These are phyloP conservation scores for Drosophila asahinai DNA, from an alignment of 1,140 invertebrate species.

Conservation along the genomic window DNA sequence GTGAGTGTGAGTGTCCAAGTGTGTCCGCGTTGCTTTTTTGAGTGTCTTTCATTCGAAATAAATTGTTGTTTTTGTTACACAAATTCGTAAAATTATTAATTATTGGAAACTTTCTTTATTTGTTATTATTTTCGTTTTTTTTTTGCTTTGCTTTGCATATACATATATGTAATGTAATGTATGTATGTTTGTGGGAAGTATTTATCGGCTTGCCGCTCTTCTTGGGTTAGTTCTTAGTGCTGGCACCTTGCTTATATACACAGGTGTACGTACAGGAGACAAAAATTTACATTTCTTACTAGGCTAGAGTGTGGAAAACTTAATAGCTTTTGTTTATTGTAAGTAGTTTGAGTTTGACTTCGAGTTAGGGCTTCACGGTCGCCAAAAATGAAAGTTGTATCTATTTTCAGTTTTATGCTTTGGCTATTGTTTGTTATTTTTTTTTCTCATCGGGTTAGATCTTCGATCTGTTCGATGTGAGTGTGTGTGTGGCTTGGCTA, in stretches of 20 bases:
- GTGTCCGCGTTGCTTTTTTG: constrained; percentile 8
- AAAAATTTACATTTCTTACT: constrained; percentile 55
- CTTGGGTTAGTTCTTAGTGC: constrained; percentile 26
- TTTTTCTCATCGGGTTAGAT: constrained; percentile 10
- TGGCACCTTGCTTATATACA: constrained; percentile 48
- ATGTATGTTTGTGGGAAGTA: constrained; percentile 13
- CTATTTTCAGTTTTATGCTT: constrained; percentile 11
- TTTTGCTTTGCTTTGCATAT: constrained; percentile 30
- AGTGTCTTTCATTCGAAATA: constrained; percentile 27
- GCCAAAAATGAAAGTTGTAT: constrained; percentile 26
- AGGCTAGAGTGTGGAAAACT: constrained; percentile 47
- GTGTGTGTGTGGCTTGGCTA: constrained; percentile 11
- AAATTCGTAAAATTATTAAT: constrained; percentile 54
- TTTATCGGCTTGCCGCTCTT: constrained; percentile 7
- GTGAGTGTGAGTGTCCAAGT: constrained; percentile 23
- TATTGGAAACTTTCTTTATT: constrained; percentile 43
- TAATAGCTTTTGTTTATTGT: constrained; percentile 38
- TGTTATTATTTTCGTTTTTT: constrained; percentile 7
- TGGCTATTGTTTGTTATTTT: not conserved
- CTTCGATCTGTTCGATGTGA: constrained; percentile 20
- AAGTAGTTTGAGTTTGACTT: constrained; percentile 33
- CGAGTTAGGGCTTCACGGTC: constrained; percentile 17
- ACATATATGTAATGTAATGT: constrained; percentile 15
- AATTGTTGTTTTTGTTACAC: constrained; percentile 50
- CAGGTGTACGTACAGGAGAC: constrained; percentile 49